Percentiles rank a stretch among this genome's conserved stretches.
Evolutionary conservation across 35 echinoderm and acorn worm genomes (phyloP).

Genomic region (Amphiura filiformis): DNA sequence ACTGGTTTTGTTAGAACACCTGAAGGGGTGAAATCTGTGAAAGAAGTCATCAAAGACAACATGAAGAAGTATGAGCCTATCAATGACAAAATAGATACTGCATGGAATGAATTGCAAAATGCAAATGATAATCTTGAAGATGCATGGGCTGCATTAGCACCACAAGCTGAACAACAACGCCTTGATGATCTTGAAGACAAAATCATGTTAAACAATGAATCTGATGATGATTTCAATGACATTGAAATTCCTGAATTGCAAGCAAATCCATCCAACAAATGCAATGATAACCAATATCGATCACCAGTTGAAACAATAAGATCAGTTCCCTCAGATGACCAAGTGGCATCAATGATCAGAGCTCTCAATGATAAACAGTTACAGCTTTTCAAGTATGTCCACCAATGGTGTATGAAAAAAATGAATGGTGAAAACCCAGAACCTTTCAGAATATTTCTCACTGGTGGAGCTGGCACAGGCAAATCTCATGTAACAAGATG

Average conservation of each 20-base stretch:
- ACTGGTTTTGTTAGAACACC: neutral
- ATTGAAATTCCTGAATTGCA: conserved; percentile 10
- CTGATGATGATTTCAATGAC: neutral
- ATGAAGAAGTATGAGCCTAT: neutral
- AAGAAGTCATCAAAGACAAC: neutral
- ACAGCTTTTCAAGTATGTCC: conserved; percentile 30
- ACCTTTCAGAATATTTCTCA: conserved; percentile 44
- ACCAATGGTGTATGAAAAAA: neutral
- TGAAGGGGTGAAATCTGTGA: neutral
- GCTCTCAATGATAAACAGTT: conserved; percentile 28
- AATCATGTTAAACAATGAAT: neutral
- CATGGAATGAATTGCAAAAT: conserved; percentile 4
- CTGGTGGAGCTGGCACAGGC: conserved; percentile 44
- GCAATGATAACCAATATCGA: neutral
- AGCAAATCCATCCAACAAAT: neutral
- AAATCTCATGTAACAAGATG: conserved; percentile 51
- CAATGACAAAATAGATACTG: neutral
- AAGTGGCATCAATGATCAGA: neutral
- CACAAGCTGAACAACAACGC: neutral
- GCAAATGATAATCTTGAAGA: neutral
- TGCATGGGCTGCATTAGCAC: neutral
- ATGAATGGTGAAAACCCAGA: conserved; percentile 20
- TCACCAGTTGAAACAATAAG: neutral
- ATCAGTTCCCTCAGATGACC: conserved; percentile 6
- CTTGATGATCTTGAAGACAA: conserved; percentile 6